phyloP scores from a whole-genome alignment of 2,888 invertebrate species.

The Rosalia funebris region DNA sequence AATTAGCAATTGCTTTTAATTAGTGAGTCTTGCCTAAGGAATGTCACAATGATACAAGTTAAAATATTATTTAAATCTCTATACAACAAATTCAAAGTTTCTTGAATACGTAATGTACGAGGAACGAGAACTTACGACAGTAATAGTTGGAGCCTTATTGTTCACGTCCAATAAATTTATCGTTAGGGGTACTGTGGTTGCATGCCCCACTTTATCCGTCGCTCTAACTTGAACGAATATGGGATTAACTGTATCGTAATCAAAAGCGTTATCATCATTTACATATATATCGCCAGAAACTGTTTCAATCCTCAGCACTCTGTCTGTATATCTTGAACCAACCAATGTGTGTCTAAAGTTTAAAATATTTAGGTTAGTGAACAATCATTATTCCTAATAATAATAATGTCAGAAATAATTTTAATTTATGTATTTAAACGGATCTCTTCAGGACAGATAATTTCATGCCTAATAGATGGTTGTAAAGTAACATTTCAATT shows the following conservation, averaged over 20 bases:
- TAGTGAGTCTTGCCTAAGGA: too few relatives aligned
- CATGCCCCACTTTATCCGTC: slow-evolving; percentile 64
- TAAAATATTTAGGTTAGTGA: not conserved
- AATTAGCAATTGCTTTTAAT: slow-evolving; percentile 21
- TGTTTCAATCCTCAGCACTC: slow-evolving; percentile 64
- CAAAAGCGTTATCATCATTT: slow-evolving; percentile 67
- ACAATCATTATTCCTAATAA: not conserved
- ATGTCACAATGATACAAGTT: too few relatives aligned
- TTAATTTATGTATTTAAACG: not conserved
- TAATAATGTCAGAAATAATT: not conserved
- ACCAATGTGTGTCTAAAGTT: slow-evolving; percentile 67
- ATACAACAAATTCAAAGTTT: too few relatives aligned
- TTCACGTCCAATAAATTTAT: slow-evolving; percentile 77
- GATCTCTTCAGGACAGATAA: too few relatives aligned
- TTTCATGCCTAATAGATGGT: too few relatives aligned
- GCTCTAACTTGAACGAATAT: slow-evolving; percentile 65
- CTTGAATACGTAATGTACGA: too few relatives aligned
- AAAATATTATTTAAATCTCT: too few relatives aligned
- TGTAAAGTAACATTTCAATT: too few relatives aligned
- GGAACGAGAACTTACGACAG: slow-evolving; percentile 65
- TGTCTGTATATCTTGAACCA: slow-evolving; percentile 62
- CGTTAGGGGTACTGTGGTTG: slow-evolving; percentile 67
- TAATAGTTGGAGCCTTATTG: slow-evolving; percentile 75
- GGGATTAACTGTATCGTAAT: slow-evolving; percentile 70
- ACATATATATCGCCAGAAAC: slow-evolving; percentile 70